Evolutionary conservation across 2,113 vertebrate genomes (phyloP), one percentile per base, ranked within the genome.

Genomic region (Cottus gobio): DNA sequence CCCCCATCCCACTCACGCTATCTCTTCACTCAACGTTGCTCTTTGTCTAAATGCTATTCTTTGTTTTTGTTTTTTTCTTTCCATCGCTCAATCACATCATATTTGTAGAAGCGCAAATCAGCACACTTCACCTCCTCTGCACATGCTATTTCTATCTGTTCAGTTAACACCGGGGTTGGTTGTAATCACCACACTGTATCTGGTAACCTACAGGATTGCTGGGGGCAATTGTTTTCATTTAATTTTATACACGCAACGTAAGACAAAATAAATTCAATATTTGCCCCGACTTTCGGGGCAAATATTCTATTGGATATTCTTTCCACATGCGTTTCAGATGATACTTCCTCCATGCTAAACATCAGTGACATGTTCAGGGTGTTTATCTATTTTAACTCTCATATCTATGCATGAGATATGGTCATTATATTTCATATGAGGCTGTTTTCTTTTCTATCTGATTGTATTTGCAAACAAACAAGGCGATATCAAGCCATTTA

Each of bases 31-130:
- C 75, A 83, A 79, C 80, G 80, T 82, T 34, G 37, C 80, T 77
- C 77, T 84, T 89, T 90, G 85, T 91, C 77, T 85, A 87, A 89
- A 92, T 63, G 68, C 87, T 81, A 3, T 65, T 72, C 57, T 48
- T 70, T 86, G 39, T 39, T 39, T 2, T 42, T 42, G 39, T 42
- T 42, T 75, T 39, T 70, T 42, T 26, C 69, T 70, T 61, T 71
- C 34, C 58, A 83, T 75, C 61, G 54, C 63, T 87, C 84, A 79
- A 81, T 87, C 79, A 56, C 52, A 80, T 88, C 79, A 44, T 83
- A 85, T 89, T 84, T 85, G 80, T 87, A 67, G 75, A 90, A 80
- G 85, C 84, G 86, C 83, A 83, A 77, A 90, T 87, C 68, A 82
- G 65, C 66, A 73, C 81, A 82, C 81, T 82, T 89, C 82, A 90